These are phyloP conservation scores for Taphrorychus bicolor DNA, from an alignment of 2,888 invertebrate genomes.

Conservation along the genomic window DNA sequence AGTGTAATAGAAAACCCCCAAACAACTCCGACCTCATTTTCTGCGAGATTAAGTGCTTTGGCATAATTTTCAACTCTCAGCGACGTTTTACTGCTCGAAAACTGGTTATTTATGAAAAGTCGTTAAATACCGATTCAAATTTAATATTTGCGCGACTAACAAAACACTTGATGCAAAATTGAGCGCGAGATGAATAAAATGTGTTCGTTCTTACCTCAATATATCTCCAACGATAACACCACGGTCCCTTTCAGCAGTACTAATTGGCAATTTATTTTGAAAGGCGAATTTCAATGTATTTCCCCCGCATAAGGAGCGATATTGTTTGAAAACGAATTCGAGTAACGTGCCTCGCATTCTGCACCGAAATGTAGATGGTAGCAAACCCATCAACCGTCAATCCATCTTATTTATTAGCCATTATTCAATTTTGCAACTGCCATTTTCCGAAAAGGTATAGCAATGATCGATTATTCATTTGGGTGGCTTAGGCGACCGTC, in stretches of 20 bases:
- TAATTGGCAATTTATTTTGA: neutral
- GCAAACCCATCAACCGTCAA: neutral
- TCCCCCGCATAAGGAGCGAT: neutral
- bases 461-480: slow-evolving; percentile 17
- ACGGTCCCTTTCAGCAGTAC: neutral
- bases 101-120: no score
- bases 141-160: neutral
- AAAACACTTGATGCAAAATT: neutral
- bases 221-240: neutral
- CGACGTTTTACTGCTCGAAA: neutral
- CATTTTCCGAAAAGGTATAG: slow-evolving; percentile 4
- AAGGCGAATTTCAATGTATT: neutral
- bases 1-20: neutral
- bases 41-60: neutral
- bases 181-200: neutral
- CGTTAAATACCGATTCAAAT: neutral
- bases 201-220: neutral
- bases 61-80: neutral
- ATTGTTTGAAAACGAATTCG: neutral
- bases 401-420: slow-evolving; percentile 7
- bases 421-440: slow-evolving; percentile 11
- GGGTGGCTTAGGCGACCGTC: slow-evolving; percentile 11
- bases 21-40: neutral
- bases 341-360: neutral
- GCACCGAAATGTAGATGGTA: neutral